Percentiles rank a stretch among this genome's conserved stretches.
Evolutionary conservation across 1,140 invertebrate genomes (phyloP).

Genomic region (Drosophila arawakana): DNA sequence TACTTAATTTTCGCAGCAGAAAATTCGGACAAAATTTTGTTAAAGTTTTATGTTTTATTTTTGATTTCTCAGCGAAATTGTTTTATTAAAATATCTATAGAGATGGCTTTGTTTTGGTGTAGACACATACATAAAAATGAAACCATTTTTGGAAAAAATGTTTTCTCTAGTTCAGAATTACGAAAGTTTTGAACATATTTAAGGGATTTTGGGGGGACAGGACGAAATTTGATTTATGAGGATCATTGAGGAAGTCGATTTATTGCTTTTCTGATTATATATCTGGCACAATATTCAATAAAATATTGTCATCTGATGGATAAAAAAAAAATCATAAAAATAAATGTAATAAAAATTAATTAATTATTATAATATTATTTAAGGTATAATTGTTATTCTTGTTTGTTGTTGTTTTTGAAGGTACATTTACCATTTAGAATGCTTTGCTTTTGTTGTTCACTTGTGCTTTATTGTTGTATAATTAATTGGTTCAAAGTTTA

Average conservation of each 20-base stretch:
- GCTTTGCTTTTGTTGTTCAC: slow-evolving; percentile 42
- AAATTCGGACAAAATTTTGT: slow-evolving; percentile 45
- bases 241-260: neutral
- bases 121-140: slow-evolving; percentile 44
- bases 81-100: slow-evolving; percentile 31
- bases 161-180: slow-evolving; percentile 21
- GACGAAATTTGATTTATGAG: neutral
- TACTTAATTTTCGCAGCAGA: slow-evolving; percentile 33
- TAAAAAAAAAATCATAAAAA: slow-evolving; percentile 8
- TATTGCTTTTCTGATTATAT: slow-evolving; percentile 29
- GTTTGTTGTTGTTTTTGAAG: slow-evolving; percentile 26
- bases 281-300: slow-evolving; percentile 71
- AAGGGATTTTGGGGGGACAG: too few relatives aligned
- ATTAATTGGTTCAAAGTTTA: slow-evolving; percentile 62
- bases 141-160: slow-evolving; percentile 45
- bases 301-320: slow-evolving; percentile 64
- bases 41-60: slow-evolving; percentile 23
- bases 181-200: neutral
- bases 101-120: slow-evolving; percentile 31
- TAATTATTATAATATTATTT: slow-evolving; percentile 1
- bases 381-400: slow-evolving; percentile 16
- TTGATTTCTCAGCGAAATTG: slow-evolving; percentile 22
- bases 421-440: slow-evolving; percentile 68
- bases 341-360: slow-evolving; percentile 12
- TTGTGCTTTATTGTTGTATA: slow-evolving; percentile 58